Conservation (phyloP, 2,888 invertebrate genomes). For the Notocelia uddmanniana region DNA sequence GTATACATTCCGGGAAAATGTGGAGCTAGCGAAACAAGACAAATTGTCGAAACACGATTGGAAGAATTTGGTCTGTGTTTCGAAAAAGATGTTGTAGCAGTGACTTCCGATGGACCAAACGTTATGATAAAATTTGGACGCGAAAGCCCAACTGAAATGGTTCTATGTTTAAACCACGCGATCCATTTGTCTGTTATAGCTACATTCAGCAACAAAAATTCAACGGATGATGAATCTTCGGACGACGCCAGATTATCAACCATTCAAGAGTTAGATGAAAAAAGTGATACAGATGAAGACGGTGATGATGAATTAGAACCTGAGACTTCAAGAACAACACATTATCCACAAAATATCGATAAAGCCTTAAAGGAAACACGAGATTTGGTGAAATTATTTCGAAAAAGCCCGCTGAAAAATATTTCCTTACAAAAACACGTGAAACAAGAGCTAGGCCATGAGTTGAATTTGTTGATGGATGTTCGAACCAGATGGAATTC, state of each 20-base stretch:
- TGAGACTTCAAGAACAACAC: neutral
- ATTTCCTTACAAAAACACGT: constrained; percentile 40
- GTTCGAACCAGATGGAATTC: constrained; percentile 42
- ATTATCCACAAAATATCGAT: constrained; percentile 20
- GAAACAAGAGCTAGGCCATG: constrained; percentile 34
- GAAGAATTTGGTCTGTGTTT: constrained; percentile 47
- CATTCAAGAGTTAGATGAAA: constrained; percentile 12
- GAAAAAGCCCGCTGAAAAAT: constrained; percentile 43
- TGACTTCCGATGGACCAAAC: constrained; percentile 45
- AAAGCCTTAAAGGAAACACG: constrained; percentile 19
- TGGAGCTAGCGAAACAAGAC: constrained; percentile 44
- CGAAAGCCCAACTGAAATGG: constrained; percentile 32
- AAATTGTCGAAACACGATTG: constrained; percentile 45
- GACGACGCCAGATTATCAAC: neutral
- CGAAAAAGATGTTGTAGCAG: constrained; percentile 45
- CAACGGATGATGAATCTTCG: constrained; percentile 19
- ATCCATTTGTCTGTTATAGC: constrained; percentile 17
- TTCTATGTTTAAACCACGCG: constrained; percentile 21
- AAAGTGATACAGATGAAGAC: constrained; percentile 35
- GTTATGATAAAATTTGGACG: constrained; percentile 42
- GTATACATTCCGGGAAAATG: no score
- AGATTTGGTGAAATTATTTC: constrained; percentile 36
- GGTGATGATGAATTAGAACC: constrained; percentile 45
- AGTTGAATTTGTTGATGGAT: constrained; percentile 15
- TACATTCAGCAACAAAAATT: neutral